These are phyloP conservation scores for Motacilla alba DNA, from an alignment of 2,113 vertebrate species.

Conservation along the genomic window DNA sequence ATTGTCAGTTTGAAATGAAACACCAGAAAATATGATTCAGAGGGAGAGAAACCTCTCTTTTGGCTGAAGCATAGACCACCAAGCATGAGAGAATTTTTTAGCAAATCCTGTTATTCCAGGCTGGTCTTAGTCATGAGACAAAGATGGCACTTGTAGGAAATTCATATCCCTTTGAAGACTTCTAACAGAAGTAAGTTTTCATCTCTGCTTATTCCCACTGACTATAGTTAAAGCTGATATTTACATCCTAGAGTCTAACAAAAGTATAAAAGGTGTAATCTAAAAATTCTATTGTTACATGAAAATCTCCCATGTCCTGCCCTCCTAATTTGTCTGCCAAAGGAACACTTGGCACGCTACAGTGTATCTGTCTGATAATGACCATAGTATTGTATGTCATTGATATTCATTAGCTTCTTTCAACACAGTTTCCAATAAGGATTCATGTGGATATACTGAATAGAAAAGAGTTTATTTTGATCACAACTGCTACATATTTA, in stretches of 20 bases:
- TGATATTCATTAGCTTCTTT: neutral
- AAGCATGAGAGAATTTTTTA: neutral
- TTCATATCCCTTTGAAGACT: neutral
- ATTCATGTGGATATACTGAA: neutral
- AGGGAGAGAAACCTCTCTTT: neutral
- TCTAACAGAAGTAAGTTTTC: neutral
- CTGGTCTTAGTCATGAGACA: neutral
- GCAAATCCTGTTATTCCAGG: neutral
- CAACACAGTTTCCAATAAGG: neutral
- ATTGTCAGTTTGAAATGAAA: neutral
- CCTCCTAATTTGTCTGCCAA: neutral
- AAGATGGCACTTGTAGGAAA: neutral
- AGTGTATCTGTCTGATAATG: neutral
- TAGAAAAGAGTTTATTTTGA: neutral
- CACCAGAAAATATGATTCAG: neutral
- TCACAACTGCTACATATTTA: neutral
- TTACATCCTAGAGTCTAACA: neutral
- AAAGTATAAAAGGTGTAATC: neutral
- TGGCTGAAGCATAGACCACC: neutral
- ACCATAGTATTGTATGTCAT: neutral
- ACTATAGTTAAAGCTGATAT: neutral
- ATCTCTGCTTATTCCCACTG: neutral
- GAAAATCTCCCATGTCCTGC: neutral
- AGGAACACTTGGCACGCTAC: accelerated
- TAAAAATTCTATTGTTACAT: neutral